phyloP scores from a whole-genome alignment of 2,113 vertebrate genomes.

The Prunella himalayana region DNA sequence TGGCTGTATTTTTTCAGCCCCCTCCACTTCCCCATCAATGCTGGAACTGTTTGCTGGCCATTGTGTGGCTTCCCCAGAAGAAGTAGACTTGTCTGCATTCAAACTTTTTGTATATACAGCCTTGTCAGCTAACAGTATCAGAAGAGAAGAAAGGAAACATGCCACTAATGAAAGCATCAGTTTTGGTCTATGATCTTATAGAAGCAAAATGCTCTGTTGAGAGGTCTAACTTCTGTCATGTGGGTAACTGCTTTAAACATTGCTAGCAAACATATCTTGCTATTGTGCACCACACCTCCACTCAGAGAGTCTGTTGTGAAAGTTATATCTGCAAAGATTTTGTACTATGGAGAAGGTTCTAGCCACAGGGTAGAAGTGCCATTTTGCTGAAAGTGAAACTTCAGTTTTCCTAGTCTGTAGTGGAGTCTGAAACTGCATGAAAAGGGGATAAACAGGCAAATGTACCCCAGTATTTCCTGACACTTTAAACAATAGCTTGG shows the following conservation, averaged over 20 bases:
- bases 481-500: background rate
- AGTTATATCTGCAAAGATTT: background rate
- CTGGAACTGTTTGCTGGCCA: background rate
- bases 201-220: background rate
- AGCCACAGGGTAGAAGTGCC: background rate
- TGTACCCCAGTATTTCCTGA: background rate
- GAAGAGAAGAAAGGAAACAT: constrained; percentile 11
- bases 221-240: background rate
- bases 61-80: background rate
- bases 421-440: background rate
- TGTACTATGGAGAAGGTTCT: background rate
- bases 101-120: background rate
- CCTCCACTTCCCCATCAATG: background rate
- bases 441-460: background rate
- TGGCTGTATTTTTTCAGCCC: background rate
- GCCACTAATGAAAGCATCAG: background rate
- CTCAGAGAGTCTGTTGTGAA: background rate
- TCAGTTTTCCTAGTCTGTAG: background rate
- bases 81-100: background rate
- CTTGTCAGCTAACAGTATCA: background rate
- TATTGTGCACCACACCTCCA: background rate
- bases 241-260: background rate
- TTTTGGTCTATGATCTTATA: background rate
- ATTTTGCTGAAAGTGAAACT: background rate
- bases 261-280: background rate